These are phyloP conservation scores for Rhagonycha fulva DNA, from an alignment of 2,888 invertebrate species.

Conservation along the genomic window DNA sequence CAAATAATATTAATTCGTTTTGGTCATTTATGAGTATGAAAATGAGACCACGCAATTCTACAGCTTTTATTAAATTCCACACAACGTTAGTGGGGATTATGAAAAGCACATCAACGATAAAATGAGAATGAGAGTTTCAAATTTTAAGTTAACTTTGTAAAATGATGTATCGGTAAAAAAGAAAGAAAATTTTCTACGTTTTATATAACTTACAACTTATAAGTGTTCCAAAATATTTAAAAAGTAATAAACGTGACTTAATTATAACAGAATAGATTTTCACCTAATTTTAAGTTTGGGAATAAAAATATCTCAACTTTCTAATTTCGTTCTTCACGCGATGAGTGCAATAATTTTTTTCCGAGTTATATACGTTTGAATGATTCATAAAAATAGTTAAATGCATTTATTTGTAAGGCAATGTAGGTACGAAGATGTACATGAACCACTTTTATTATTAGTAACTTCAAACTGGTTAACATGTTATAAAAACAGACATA, in stretches of 20 bases:
- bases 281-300: neutral
- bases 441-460: neutral
- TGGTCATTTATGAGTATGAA: neutral
- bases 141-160: neutral
- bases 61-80: neutral
- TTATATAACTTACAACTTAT: too few relatives aligned
- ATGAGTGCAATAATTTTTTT: neutral
- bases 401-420: neutral
- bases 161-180: neutral
- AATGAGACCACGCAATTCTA: neutral
- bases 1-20: neutral
- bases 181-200: too few relatives aligned
- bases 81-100: neutral
- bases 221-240: neutral
- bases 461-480: neutral
- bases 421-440: neutral
- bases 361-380: neutral
- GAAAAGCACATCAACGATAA: neutral
- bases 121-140: neutral
- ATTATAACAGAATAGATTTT: neutral
- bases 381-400: neutral
- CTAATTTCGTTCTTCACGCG: neutral
- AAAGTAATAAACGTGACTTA: neutral
- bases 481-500: neutral
- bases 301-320: neutral